phyloP scores from a whole-genome alignment of 2,797 vertebrate genomes.

The Epinephelus awoara region DNA sequence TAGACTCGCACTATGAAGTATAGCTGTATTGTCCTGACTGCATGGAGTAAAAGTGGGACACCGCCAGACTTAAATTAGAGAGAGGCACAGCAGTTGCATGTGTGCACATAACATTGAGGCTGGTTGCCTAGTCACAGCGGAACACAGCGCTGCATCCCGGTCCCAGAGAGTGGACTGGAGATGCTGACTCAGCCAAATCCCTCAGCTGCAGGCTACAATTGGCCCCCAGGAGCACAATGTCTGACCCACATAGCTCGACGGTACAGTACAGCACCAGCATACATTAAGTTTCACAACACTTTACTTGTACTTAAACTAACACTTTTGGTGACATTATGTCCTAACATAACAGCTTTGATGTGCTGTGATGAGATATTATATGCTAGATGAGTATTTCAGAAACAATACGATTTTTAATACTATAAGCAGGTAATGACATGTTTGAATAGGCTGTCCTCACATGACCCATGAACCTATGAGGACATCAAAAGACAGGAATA shows the following conservation, averaged over 20 bases:
- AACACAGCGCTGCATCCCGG: conserved; percentile 77
- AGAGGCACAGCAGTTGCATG: conserved; percentile 71
- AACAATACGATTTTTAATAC: conserved; percentile 4
- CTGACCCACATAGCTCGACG: conserved; percentile 82
- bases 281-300: conserved; percentile 69
- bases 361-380: background rate
- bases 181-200: conserved; percentile 83
- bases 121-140: conserved; percentile 85
- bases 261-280: conserved; percentile 53
- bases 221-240: conserved; percentile 80
- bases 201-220: conserved; percentile 82
- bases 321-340: conserved; percentile 41
- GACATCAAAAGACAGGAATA: conserved; percentile 44
- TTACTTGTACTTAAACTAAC: conserved; percentile 57
- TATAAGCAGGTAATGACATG: background rate
- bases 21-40: conserved; percentile 68
- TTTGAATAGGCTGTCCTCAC: conserved; percentile 48
- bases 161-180: conserved; percentile 78
- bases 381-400: background rate
- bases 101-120: conserved; percentile 79
- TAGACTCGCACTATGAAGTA: conserved; percentile 51
- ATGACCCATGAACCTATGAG: conserved; percentile 40
- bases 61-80: conserved; percentile 81
- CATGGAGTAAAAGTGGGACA: conserved; percentile 78
- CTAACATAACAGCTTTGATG: conserved; percentile 10